A percentile compares a stretch with the other conserved stretches of the same genome.
These are phyloP conservation scores for Xylota sylvarum DNA, from an alignment of 2,888 invertebrate genomes.

Conservation along the genomic window DNA sequence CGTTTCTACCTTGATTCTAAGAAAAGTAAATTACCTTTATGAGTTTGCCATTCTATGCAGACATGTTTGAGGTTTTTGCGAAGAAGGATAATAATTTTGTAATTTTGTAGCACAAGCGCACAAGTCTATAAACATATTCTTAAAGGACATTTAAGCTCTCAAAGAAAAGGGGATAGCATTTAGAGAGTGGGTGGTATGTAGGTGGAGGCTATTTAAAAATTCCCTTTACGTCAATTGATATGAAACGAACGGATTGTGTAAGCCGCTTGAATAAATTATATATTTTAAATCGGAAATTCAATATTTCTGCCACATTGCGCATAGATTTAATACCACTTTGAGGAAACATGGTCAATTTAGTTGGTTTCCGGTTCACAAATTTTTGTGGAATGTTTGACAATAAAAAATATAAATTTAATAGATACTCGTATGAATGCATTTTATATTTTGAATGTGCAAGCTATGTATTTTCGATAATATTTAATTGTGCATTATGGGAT, in stretches of 20 bases:
- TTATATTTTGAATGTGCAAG: no score
- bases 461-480: no score
- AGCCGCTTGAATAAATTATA: conserved; percentile 19
- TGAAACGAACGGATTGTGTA: conserved; percentile 1
- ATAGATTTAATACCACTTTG: conserved; percentile 4
- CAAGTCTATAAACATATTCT: not conserved
- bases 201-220: not conserved
- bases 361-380: conserved; percentile 7
- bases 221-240: not conserved
- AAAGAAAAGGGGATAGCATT: not conserved
- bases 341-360: conserved; percentile 19
- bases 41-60: not conserved
- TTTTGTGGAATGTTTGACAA: not conserved
- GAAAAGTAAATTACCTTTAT: conserved; percentile 2
- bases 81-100: not conserved
- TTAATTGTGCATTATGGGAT: no score
- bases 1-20: not conserved
- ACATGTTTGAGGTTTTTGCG: not conserved
- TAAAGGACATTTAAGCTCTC: not conserved
- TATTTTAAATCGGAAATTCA: conserved; percentile 12
- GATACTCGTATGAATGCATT: no score
- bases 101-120: not conserved
- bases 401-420: no score
- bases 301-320: conserved; percentile 6
- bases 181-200: no score